These are phyloP conservation scores for Melolontha melolontha DNA, from an alignment of 2,888 invertebrate genomes.

Conservation along the genomic window DNA sequence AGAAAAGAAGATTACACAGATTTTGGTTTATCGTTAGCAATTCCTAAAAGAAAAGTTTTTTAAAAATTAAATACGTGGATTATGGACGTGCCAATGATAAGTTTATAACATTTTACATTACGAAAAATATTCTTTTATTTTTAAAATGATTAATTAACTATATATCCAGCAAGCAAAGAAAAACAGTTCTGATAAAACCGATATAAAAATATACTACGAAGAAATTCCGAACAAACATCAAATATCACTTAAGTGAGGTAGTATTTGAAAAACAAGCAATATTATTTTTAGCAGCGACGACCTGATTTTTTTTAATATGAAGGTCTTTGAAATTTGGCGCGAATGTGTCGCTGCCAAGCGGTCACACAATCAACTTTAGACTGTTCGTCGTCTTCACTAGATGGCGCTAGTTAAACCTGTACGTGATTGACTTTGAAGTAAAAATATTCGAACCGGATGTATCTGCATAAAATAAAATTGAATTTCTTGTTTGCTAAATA, in stretches of 20 bases:
- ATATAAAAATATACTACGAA: slow-evolving; percentile 3
- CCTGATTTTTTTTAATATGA: slow-evolving; percentile 10
- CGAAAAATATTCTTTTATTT: no score
- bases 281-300: slow-evolving; percentile 27
- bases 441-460: background rate
- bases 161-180: background rate
- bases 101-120: no score
- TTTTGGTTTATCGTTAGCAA: no score
- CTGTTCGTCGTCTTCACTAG: background rate
- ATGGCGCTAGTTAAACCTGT: slow-evolving; percentile 9
- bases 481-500: no score
- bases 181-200: slow-evolving; percentile 1
- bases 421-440: background rate
- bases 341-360: background rate
- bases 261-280: slow-evolving; percentile 10
- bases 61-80: no score
- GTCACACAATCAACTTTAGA: background rate
- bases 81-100: no score
- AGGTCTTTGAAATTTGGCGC: background rate
- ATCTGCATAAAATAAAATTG: no score
- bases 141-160: no score
- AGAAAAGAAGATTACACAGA: no score
- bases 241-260: slow-evolving; percentile 14
- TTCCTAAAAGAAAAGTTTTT: no score
- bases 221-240: slow-evolving; percentile 10